Percentiles rank a stretch among this genome's conserved stretches.
phyloP scores from a whole-genome alignment of 2,113 vertebrate species.

The Tenrec ecaudatus region DNA sequence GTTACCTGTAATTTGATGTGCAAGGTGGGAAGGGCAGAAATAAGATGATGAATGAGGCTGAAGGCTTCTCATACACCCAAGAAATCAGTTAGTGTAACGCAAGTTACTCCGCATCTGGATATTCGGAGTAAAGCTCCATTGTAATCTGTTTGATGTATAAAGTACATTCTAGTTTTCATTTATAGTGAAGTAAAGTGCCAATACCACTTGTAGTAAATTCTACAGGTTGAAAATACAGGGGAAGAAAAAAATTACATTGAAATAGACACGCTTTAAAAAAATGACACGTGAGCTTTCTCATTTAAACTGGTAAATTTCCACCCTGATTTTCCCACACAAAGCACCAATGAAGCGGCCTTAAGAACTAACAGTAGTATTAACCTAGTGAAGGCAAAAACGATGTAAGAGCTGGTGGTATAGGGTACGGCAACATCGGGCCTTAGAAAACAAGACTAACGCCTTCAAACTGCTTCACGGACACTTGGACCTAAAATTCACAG shows the following conservation, averaged over 20 bases:
- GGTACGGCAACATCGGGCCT: background rate
- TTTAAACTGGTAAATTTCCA: background rate
- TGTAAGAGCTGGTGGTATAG: background rate
- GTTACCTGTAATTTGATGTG: background rate
- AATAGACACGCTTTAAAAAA: background rate
- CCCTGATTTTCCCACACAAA: background rate
- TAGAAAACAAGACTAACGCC: background rate
- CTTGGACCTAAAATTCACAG: background rate
- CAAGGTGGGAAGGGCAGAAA: conserved; percentile 21
- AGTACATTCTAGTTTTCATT: background rate
- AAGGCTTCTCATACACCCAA: conserved; percentile 13
- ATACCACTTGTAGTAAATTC: background rate
- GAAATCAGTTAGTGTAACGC: background rate
- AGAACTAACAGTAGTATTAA: background rate
- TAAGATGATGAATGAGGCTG: background rate
- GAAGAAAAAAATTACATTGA: background rate
- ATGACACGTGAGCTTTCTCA: background rate
- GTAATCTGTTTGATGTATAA: background rate
- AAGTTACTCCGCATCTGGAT: background rate
- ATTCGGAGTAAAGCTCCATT: background rate
- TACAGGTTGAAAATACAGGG: background rate
- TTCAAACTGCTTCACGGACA: background rate
- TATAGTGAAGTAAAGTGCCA: background rate
- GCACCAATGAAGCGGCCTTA: background rate
- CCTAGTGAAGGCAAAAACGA: background rate